Evolutionary conservation across 2,113 vertebrate genomes (phyloP).

Genomic region (Limnothrissa miodon): DNA sequence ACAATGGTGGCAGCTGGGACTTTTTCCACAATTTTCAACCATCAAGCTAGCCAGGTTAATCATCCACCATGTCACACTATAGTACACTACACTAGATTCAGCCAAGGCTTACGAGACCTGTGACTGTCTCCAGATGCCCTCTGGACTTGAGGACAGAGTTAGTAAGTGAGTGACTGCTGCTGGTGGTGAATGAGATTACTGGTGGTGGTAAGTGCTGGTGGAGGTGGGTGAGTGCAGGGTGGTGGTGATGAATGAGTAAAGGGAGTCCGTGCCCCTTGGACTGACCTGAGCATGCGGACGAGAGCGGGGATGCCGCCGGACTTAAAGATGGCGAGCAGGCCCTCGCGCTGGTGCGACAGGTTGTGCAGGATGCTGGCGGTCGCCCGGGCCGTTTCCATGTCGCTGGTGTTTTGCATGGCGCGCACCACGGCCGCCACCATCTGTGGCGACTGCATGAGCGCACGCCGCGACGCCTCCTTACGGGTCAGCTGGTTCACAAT

Average conservation of each 20-base stretch:
- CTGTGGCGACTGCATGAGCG: conserved; percentile 91
- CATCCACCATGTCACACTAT: no score
- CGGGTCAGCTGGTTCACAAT: conserved; percentile 94
- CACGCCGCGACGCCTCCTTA: conserved; percentile 88
- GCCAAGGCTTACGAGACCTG: no score
- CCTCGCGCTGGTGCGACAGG: conserved; percentile 93
- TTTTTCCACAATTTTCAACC: no score
- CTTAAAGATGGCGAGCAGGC: conserved; percentile 94
- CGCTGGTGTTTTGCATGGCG: conserved; percentile 93
- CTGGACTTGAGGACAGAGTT: no score
- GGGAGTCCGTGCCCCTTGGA: no score
- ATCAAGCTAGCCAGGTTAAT: no score
- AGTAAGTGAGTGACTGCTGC: not conserved
- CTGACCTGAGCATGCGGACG: conserved; percentile 94
- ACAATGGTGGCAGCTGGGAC: no score
- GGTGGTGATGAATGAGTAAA: no score
- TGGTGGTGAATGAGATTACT: no score
- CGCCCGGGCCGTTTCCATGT: conserved; percentile 91
- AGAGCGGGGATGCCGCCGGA: conserved; percentile 92
- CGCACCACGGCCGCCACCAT: conserved; percentile 93
- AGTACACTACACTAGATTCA: no score
- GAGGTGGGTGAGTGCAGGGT: no score
- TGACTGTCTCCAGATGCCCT: not conserved
- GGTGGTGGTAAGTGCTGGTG: no score
- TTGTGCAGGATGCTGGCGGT: conserved; percentile 98